Percentiles rank a stretch among this genome's conserved stretches.
Conservation (phyloP, 2,797 vertebrate species). For the Remorina albescens region DNA sequence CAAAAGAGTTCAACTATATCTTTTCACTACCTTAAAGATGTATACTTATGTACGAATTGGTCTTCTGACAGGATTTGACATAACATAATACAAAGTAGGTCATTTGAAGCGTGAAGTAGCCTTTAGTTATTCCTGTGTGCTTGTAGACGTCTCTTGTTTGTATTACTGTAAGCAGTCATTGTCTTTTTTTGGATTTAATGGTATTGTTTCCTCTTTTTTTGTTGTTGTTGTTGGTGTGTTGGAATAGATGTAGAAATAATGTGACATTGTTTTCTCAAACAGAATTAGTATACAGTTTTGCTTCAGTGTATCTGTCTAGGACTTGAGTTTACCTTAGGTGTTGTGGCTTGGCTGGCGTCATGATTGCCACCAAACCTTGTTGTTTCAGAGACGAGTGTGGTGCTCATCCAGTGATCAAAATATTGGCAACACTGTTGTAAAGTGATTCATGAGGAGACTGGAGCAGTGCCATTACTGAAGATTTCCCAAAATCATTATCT, state of each 20-base stretch:
- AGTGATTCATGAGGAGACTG: conserved; percentile 2
- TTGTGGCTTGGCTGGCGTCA: conserved; percentile 8
- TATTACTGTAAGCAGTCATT: too few species aligned
- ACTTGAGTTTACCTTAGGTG: not conserved
- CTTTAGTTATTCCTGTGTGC: too few species aligned
- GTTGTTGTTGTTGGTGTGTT: not conserved
- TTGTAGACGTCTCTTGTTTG: too few species aligned
- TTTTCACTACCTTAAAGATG: not conserved
- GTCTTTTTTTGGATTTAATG: not conserved
- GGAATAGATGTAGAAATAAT: not conserved
- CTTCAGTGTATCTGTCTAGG: not conserved
- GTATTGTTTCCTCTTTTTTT: not conserved
- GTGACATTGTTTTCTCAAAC: conserved; percentile 14
- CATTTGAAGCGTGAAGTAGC: too few species aligned
- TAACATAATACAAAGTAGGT: not conserved
- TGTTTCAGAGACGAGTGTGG: conserved; percentile 6
- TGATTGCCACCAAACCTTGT: not conserved
- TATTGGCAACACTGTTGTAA: conserved; percentile 11
- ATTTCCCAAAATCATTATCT: conserved; percentile 19
- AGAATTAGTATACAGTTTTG: not conserved
- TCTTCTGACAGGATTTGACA: not conserved
- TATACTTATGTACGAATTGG: not conserved
- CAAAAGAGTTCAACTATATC: not conserved
- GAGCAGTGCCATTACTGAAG: not conserved
- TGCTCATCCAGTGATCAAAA: conserved; percentile 15